Conservation (phyloP, 2,113 vertebrate species). For the Nesoenas mayeri region DNA sequence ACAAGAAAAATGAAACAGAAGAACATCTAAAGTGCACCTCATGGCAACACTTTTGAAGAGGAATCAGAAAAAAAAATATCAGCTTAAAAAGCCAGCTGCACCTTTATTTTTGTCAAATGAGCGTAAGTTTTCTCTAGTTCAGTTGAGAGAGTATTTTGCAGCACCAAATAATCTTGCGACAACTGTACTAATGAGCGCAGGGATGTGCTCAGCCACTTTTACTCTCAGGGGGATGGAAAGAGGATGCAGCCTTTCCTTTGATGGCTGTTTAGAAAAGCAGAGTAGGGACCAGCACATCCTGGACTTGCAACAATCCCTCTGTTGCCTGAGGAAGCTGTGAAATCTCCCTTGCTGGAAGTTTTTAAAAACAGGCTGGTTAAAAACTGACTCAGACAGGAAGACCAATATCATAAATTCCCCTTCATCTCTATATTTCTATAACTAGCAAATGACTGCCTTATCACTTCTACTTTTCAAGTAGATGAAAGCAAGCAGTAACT, state of each 20-base stretch:
- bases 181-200: not conserved
- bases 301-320: not conserved
- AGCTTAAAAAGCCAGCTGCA: not conserved
- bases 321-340: not conserved
- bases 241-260: not conserved
- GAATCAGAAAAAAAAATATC: not conserved
- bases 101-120: not conserved
- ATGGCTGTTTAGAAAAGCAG: not conserved
- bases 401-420: not conserved
- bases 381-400: not conserved
- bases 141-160: not conserved
- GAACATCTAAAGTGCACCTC: not conserved
- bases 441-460: not conserved
- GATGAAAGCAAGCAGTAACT: not conserved
- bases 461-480: not conserved
- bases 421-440: not conserved
- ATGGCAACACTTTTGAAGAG: not conserved
- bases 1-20: not conserved
- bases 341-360: not conserved
- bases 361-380: not conserved
- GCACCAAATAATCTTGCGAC: not conserved
- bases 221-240: not conserved
- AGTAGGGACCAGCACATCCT: not conserved
- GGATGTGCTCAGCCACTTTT: not conserved
- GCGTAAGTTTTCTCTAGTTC: not conserved